Evolutionary conservation across 2,113 vertebrate genomes (phyloP), one percentile per base, ranked within the genome.

Genomic region (Halichoerus grypus): DNA sequence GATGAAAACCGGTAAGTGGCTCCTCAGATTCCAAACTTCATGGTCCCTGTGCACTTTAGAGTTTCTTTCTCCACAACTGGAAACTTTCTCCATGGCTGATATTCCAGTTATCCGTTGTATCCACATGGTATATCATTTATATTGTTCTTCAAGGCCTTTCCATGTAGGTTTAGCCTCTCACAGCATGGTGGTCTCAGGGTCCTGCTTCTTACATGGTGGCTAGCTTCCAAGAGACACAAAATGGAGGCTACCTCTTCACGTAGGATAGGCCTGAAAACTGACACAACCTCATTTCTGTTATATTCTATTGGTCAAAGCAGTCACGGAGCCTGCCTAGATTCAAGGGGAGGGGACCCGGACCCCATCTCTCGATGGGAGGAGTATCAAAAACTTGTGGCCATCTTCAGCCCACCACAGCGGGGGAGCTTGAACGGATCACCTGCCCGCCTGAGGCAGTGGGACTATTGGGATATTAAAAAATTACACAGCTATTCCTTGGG

Each of bases 381-480:
- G 53, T 77, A 57, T 67, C 46, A 61, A 92, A 93, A 91, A 16
- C 31, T 14, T 59, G 65, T 86, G 63, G 7, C 31, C 28, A 84
- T 84, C 61, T 79, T 88, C 51, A 84, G 36, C 26, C 12, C 24
- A 42, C 33, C 22, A 24, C 19, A 39, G 26, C 5, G 63, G 14
- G 53, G 24, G 22, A 57, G n/a, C 49, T 10, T 85, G n/a, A 86
- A 59, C 59, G 46, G 31, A 89, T 80, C 79, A 49, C 22, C 61
- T 67, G 77, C 46, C 31, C 55, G 18, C 26, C 39, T 49, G 42
- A 88, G 59, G 65, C 67, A 92, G 65, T 39, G 26, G 61, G 55
- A 84, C 61, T 49, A 55, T 49, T 57, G 36, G 46, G 21, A 71
- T 92, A 96, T 79, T 72, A 92, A 65, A 84, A 80, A 96, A 12